Conservation (phyloP, 2,888 invertebrate species). For the Rhaphigaster nebulosa region DNA sequence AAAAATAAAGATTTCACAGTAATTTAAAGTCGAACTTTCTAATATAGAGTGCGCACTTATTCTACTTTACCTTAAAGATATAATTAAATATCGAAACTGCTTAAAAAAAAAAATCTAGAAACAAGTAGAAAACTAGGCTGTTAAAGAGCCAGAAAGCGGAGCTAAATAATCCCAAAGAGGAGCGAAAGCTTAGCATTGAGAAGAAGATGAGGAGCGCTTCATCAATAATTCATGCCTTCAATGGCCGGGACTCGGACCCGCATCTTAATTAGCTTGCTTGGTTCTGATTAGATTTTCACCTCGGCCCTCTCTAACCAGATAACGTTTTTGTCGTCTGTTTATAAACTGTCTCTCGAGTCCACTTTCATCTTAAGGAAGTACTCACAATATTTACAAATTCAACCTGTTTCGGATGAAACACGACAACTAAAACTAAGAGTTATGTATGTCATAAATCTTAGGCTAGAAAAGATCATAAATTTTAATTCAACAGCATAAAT, state of each 20-base stretch:
- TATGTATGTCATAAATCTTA: too few relatives aligned
- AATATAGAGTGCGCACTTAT: too few relatives aligned
- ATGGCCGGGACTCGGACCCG: background rate
- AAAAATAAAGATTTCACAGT: too few relatives aligned
- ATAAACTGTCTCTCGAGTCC: background rate
- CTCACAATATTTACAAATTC: background rate
- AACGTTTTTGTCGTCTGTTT: background rate
- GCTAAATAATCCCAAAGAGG: background rate
- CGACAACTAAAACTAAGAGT: too few relatives aligned
- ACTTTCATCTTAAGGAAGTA: background rate
- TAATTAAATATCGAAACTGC: background rate
- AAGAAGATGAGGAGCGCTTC: background rate
- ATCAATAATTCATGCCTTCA: conserved; percentile 2
- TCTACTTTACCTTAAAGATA: too few relatives aligned
- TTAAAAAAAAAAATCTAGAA: background rate
- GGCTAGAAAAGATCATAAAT: too few relatives aligned
- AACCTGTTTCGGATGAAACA: too few relatives aligned
- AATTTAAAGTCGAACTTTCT: too few relatives aligned
- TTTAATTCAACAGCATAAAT: too few relatives aligned
- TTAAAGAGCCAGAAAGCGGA: background rate
- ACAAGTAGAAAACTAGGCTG: background rate
- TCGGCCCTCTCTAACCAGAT: background rate
- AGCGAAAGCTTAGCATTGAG: conserved; percentile 8
- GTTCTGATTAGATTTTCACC: background rate
- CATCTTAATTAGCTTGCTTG: background rate